Base-by-base conservation (phyloP, 1,140 invertebrate genomes). In the Meteorus sp. region DNA sequence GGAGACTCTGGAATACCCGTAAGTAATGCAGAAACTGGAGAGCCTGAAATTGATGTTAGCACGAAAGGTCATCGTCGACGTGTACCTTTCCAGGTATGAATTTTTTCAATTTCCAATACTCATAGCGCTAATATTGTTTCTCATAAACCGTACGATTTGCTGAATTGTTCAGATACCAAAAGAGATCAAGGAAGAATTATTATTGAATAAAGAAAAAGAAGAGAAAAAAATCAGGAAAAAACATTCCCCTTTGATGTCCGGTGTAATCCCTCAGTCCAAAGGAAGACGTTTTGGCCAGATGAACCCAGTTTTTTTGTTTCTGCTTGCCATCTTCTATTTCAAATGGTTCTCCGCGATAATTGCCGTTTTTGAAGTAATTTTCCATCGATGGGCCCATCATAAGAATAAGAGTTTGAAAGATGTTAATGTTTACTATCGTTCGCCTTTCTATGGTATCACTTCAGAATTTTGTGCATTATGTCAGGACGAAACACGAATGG, bases 401-500 rank as follows among this genome's bases (percentile, higher is more conserved):
- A 85, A 82, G 63, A 85, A 85, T 57, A 78, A 79, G 35, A 63
- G 64, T 11, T 69, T 84, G 11, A 78, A 76, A 56, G 73, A 82
- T 44, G 71, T 77, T 29, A 74, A 73, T 9, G 70, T 84, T 4
- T 84, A 82, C 43, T 85, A 82, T 60, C 80, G 82, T 45, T 85
- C 83, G 33, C 84, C 84, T 0, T 72, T 85, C 53, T 82, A 85
- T 56, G 71, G 77, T 0, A 77, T 84, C 31, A 77, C 81, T 2
- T 81, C 84, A 1, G 82, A 85, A 59, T 85, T 84, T 65, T 86
- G 85, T 61, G 82, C 79, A 11, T 61, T 78, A 9, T 86, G 85
- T 55, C 81, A 82, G 55, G 76, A 73, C 11, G 80, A 83, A 43
- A 75, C 65, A 3, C 78, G 76, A 35, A 78, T 79, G 77, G 64